phyloP scores from a whole-genome alignment of 2,113 vertebrate genomes.

The Gila orcuttii region DNA sequence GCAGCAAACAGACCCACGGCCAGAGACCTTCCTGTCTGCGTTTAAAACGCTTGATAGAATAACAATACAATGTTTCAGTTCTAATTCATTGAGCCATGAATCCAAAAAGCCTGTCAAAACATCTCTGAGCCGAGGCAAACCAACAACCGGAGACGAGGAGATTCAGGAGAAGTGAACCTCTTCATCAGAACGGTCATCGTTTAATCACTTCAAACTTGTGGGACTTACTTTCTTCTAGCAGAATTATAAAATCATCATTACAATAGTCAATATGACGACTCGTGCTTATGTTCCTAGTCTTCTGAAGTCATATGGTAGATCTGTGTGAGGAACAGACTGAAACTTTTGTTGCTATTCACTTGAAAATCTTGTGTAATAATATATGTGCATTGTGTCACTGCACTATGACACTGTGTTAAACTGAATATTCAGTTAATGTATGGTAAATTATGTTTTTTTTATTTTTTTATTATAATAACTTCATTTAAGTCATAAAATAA shows the following conservation, averaged over 20 bases:
- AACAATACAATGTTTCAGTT: constrained; percentile 36
- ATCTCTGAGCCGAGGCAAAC: constrained; percentile 19
- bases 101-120: constrained; percentile 29
- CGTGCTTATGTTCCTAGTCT: too few relatives aligned
- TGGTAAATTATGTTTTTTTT: too few relatives aligned
- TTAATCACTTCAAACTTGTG: background rate
- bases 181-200: background rate
- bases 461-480: too few relatives aligned
- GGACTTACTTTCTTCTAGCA: too few relatives aligned
- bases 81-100: constrained; percentile 15
- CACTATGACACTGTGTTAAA: too few relatives aligned
- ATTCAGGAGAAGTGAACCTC: background rate
- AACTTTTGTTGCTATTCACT: too few relatives aligned
- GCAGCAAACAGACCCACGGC: background rate
- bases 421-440: too few relatives aligned
- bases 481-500: too few relatives aligned
- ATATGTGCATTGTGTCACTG: too few relatives aligned
- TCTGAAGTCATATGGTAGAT: background rate
- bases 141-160: constrained; percentile 27
- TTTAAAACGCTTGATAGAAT: constrained; percentile 2
- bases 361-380: too few relatives aligned
- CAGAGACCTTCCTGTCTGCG: constrained; percentile 13
- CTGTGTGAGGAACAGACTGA: too few relatives aligned
- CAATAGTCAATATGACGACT: background rate
- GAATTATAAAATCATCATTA: background rate